A percentile compares a stretch with the other conserved stretches of the same genome.
Conservation (phyloP, 1,140 invertebrate genomes). For the Mycetomoellerius zeteki region DNA sequence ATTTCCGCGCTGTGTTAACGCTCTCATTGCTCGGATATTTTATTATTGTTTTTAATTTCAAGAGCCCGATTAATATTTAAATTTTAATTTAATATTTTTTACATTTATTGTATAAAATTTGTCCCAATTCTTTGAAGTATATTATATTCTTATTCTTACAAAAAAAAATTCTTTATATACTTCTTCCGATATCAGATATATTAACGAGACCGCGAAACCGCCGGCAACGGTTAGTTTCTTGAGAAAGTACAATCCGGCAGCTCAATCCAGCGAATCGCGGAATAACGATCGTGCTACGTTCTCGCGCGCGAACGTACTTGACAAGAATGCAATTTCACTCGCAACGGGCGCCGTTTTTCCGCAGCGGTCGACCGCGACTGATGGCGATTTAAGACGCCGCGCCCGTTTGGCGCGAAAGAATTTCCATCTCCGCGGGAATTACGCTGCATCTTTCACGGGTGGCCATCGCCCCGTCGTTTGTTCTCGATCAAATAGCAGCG, state of each 20-base stretch:
- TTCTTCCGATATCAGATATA: not conserved
- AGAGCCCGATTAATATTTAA: too few species aligned
- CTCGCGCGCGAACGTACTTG: constrained; percentile 78
- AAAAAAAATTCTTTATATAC: too few species aligned
- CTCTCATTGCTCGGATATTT: too few species aligned
- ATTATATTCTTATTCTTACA: too few species aligned
- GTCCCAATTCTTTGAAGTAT: not conserved
- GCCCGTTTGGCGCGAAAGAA: constrained; percentile 68
- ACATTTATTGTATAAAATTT: not conserved
- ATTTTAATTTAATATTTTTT: too few species aligned
- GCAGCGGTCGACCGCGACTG: constrained; percentile 75
- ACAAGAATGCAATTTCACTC: constrained; percentile 82
- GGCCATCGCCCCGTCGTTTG: constrained; percentile 20
- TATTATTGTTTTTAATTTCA: too few species aligned
- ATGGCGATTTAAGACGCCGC: constrained; percentile 66
- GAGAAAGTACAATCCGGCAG: constrained; percentile 62
- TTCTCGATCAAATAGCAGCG: not conserved
- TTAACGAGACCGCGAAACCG: not conserved
- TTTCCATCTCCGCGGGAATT: constrained; percentile 72
- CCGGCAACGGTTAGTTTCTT: constrained; percentile 30
- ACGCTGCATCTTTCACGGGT: constrained; percentile 48
- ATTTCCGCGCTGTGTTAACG: too few species aligned
- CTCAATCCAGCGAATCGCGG: constrained; percentile 63
- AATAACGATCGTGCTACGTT: constrained; percentile 68
- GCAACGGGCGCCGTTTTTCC: constrained; percentile 75